Conservation (phyloP, 2,888 invertebrate species). For the Sisyra terminalis region DNA sequence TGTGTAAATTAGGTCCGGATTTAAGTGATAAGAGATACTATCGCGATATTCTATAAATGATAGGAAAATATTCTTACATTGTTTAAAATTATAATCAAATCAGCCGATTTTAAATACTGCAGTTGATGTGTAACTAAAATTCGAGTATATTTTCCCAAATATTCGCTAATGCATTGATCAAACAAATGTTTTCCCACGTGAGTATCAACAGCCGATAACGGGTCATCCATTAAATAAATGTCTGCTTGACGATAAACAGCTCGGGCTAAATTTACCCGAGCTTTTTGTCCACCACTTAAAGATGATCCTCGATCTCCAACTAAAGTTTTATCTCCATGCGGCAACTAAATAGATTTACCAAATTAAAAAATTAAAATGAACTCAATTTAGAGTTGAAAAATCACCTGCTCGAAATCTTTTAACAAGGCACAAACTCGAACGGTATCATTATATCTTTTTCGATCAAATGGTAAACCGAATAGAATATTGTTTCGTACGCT, state of each 20-base stretch:
- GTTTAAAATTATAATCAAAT: constrained; percentile 44
- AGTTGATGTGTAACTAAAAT: constrained; percentile 74
- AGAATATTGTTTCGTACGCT: constrained; percentile 63
- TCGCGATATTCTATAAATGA: too few relatives aligned
- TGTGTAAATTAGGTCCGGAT: too few relatives aligned
- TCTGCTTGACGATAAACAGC: constrained; percentile 62
- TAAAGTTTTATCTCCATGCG: constrained; percentile 52
- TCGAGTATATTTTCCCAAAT: constrained; percentile 41
- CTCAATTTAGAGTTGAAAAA: background rate
- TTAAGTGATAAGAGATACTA: too few relatives aligned
- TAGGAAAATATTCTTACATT: constrained; percentile 32
- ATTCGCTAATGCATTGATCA: constrained; percentile 46
- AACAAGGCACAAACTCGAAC: constrained; percentile 45
- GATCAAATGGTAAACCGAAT: constrained; percentile 49
- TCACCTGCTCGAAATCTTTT: constrained; percentile 43
- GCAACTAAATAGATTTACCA: constrained; percentile 24
- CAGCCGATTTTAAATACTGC: constrained; percentile 53
- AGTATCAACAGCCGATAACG: constrained; percentile 62
- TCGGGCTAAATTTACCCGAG: constrained; percentile 59
- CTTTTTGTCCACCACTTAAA: constrained; percentile 67
- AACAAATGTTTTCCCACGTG: constrained; percentile 61
- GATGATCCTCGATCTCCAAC: constrained; percentile 65
- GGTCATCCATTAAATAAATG: constrained; percentile 65
- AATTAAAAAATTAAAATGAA: background rate
- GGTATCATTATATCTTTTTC: constrained; percentile 28